Conservation (phyloP, 2,797 vertebrate species). For the Gymnoscopelus braueri region DNA sequence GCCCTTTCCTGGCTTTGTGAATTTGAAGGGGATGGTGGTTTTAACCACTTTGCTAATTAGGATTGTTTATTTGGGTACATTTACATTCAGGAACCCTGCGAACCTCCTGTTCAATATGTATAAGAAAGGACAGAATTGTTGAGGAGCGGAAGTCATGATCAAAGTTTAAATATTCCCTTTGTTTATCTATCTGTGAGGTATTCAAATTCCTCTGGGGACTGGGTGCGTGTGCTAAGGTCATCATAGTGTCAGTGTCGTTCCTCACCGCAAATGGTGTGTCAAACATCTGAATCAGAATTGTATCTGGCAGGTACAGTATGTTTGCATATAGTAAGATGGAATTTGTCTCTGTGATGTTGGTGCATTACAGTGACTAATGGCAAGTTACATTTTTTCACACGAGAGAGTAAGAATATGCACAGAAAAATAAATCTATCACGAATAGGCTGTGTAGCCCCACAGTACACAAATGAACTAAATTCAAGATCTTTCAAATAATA, state of each 20-base stretch:
- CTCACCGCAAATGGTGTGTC: too few relatives aligned
- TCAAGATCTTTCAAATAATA: too few relatives aligned
- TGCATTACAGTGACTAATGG: too few relatives aligned
- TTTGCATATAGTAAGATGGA: too few relatives aligned
- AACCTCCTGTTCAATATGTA: constrained; percentile 73
- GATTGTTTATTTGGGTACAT: constrained; percentile 79
- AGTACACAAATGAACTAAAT: too few relatives aligned
- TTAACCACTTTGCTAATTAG: constrained; percentile 73
- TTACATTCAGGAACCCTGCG: constrained; percentile 80
- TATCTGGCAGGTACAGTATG: too few relatives aligned
- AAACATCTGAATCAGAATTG: too few relatives aligned
- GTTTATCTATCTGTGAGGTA: constrained; percentile 71
- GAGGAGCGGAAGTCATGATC: constrained; percentile 74
- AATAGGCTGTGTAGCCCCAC: too few relatives aligned
- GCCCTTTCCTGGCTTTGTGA: constrained; percentile 77
- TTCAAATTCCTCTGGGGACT: constrained; percentile 72
- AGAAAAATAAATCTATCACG: too few relatives aligned
- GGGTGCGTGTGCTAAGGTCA: constrained; percentile 46
- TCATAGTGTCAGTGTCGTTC: constrained; percentile 25
- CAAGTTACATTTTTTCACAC: too few relatives aligned
- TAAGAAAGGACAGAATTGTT: constrained; percentile 70
- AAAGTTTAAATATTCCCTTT: constrained; percentile 71
- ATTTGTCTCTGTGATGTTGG: not conserved
- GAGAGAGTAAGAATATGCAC: too few relatives aligned
- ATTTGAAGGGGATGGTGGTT: constrained; percentile 62